phyloP scores from a whole-genome alignment of 2,888 invertebrate genomes.

The Merodon equestris region DNA sequence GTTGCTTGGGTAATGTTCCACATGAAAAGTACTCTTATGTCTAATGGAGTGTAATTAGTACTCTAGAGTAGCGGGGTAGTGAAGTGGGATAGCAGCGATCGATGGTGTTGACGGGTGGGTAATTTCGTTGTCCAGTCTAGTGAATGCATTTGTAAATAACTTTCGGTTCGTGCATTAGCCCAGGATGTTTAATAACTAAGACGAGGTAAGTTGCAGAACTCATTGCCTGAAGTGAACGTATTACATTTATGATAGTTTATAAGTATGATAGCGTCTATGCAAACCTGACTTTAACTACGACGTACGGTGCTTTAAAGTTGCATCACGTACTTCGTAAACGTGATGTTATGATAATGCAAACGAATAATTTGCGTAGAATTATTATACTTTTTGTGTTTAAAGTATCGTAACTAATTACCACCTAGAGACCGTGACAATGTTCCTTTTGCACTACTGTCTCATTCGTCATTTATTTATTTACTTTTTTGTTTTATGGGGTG shows the following conservation, averaged over 20 bases:
- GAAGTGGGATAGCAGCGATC: background rate
- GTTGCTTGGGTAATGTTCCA: slow-evolving; percentile 64
- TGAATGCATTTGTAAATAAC: slow-evolving; percentile 44
- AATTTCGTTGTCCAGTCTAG: slow-evolving; percentile 55
- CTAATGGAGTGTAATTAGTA: slow-evolving; percentile 68
- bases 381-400: too few species aligned
- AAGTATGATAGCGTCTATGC: background rate
- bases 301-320: too few species aligned
- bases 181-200: slow-evolving; percentile 34
- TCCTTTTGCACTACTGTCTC: too few species aligned
- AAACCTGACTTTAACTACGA: background rate
- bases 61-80: slow-evolving; percentile 27
- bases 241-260: background rate
- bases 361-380: too few species aligned
- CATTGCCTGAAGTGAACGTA: too few species aligned
- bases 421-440: too few species aligned
- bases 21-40: slow-evolving; percentile 64
- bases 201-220: slow-evolving; percentile 23
- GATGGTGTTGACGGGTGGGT: slow-evolving; percentile 18
- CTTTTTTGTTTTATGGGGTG: too few species aligned
- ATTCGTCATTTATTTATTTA: too few species aligned
- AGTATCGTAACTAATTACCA: too few species aligned
- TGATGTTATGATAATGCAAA: background rate
- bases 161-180: slow-evolving; percentile 52
- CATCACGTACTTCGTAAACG: background rate